phyloP scores from a whole-genome alignment of 53 echinoderm and acorn worm species.

The Actinopyga echinites region DNA sequence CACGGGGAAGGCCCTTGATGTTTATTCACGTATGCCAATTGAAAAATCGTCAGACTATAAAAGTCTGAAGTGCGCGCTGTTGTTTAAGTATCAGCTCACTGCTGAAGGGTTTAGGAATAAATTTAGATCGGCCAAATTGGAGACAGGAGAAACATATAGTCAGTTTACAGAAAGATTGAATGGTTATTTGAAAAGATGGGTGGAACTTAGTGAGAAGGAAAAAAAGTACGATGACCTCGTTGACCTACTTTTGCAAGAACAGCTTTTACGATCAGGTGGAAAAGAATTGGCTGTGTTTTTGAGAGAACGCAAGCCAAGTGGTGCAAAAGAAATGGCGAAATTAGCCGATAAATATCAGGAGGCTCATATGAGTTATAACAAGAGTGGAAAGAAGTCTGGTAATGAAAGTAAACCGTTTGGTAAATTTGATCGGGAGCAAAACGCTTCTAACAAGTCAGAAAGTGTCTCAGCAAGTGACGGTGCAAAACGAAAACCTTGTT shows the following conservation, averaged over 20 bases:
- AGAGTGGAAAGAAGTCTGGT: too few species aligned
- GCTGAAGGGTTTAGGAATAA: slow-evolving; percentile 32
- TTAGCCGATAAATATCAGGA: slow-evolving; percentile 16
- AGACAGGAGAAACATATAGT: slow-evolving; percentile 32
- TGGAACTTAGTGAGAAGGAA: slow-evolving; percentile 4
- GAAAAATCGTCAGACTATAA: not conserved
- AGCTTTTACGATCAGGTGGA: slow-evolving; percentile 21
- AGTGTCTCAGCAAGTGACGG: too few species aligned
- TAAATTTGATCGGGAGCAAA: too few species aligned
- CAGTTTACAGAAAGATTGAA: slow-evolving; percentile 33
- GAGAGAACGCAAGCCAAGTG: slow-evolving; percentile 5
- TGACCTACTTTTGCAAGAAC: slow-evolving; percentile 30
- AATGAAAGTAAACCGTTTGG: too few species aligned
- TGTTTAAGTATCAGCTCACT: slow-evolving; percentile 6
- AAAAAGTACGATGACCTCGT: slow-evolving; percentile 13
- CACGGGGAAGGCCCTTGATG: not conserved
- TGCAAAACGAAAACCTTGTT: too few species aligned
- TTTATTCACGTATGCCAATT: not conserved
- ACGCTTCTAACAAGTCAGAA: too few species aligned
- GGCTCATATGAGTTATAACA: not conserved
- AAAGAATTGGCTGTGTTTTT: slow-evolving; percentile 11
- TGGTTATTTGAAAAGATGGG: slow-evolving; percentile 30
- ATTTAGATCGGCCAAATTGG: slow-evolving; percentile 14
- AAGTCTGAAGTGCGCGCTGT: slow-evolving; percentile 11
- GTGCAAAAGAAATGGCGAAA: not conserved